phyloP scores from a whole-genome alignment of 30 jellyfish, hydroid and myxozoan genomes.

The Chrysaora quinquecirrha region DNA sequence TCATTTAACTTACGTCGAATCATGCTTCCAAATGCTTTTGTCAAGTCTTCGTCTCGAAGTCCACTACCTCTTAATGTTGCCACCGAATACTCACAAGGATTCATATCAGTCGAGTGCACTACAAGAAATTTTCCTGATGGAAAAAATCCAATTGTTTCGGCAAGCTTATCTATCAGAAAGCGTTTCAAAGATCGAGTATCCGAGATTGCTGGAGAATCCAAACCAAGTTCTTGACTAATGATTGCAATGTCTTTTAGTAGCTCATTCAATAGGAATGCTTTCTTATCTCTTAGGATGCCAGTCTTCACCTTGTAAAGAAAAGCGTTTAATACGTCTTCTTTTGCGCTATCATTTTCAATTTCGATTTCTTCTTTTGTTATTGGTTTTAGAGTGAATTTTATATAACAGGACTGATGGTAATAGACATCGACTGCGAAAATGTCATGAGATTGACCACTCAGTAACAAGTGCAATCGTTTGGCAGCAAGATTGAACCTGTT shows the following conservation, averaged over 20 bases:
- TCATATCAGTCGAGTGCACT: conserved; percentile 15
- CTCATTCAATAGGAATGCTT: conserved; percentile 7
- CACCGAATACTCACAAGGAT: conserved; percentile 19
- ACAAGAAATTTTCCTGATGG: conserved; percentile 11
- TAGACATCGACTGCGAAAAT: conserved; percentile 11
- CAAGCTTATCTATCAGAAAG: neutral
- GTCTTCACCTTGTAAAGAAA: conserved; percentile 8
- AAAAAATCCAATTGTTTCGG: neutral
- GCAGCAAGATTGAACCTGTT: conserved; percentile 3
- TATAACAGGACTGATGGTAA: conserved; percentile 22
- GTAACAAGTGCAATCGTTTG: neutral
- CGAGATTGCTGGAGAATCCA: neutral
- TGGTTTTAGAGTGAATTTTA: neutral
- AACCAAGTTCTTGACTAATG: neutral
- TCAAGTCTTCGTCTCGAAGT: neutral
- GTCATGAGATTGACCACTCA: conserved; percentile 13
- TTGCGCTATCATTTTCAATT: neutral
- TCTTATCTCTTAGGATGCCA: neutral
- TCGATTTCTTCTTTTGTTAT: neutral
- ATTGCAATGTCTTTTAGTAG: neutral
- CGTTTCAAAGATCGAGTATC: neutral
- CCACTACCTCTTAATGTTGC: conserved; percentile 11
- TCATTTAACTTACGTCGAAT: neutral
- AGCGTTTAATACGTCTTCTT: conserved; percentile 2
- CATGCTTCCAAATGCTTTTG: conserved; percentile 9